Base-by-base conservation (phyloP, 2,888 invertebrate genomes). In the Chaitophorus viminalis region DNA sequence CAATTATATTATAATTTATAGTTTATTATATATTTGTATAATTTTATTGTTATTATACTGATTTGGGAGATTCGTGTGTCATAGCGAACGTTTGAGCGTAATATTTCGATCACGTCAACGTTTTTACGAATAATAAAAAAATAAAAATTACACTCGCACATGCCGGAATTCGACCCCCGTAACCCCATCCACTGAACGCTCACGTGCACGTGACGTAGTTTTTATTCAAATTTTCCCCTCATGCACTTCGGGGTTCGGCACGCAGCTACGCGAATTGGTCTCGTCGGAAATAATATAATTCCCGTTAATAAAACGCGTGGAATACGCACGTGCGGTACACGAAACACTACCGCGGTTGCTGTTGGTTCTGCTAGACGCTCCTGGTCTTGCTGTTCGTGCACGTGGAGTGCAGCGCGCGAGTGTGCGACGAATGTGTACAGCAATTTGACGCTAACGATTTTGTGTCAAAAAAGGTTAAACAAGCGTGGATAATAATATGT, bases 381-480 rank as follows among this genome's bases (percentile, higher is more conserved):
- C 9, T 29, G 68, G 3, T 29, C 0, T 9, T 65, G 29, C 18
- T 21, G 65, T 39, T 8, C 21, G 60, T 6, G 60, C 3, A 60
- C 60, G 60, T 65, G 65, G 8, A 21, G 3, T 65, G n/a, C 65
- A 29, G n/a, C 65, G 39, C 14, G 8, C 31, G 6, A 1, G 31
- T 29, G 46, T n/a, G n/a, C n/a, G 52, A 82, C 46, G 70, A 82
- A 46, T 46, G 60, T 46, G 60, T 21, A 21, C 60, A 25, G 46
- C 29, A 21, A 46, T 82, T 82, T 70, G 25, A 33, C 70, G 52
- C 31, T 70, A 82, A 82, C 70, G 82, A 82, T 82, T 82, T 82
- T 82, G 25, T 82, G 82, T 70, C 82, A 25, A 46, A 52, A 82
- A 82, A 82, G 82, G 70, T 82, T 82, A 70, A 70, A 81, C 70